phyloP scores from a whole-genome alignment of 2,888 invertebrate species.

The Heliconius aoede region DNA sequence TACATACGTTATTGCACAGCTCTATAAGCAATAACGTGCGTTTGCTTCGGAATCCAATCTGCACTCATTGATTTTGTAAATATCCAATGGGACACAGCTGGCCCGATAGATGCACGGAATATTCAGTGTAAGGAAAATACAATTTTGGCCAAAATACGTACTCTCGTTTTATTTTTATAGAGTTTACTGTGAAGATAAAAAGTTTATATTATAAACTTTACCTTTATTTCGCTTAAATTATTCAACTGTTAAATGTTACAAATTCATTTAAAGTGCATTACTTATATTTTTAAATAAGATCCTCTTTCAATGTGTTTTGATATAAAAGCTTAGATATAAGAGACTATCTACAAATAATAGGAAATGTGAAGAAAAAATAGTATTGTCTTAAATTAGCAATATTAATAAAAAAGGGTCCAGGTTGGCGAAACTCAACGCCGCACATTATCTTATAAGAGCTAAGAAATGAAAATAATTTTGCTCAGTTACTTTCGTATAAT shows the following conservation, averaged over 20 bases:
- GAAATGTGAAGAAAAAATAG: background rate
- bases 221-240: background rate
- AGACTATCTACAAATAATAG: too few species aligned
- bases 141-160: conserved; percentile 56
- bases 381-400: too few species aligned
- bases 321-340: too few species aligned
- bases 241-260: background rate
- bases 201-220: background rate
- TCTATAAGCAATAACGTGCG: conserved; percentile 34
- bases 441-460: background rate
- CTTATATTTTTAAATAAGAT: background rate
- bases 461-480: background rate
- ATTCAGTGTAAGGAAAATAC: conserved; percentile 49
- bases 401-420: too few species aligned
- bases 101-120: conserved; percentile 47
- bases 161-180: conserved; percentile 52
- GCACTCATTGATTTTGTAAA: conserved; percentile 50
- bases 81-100: conserved; percentile 48
- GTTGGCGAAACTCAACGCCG: too few species aligned
- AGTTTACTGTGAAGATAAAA: conserved; percentile 26
- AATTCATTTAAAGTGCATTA: background rate
- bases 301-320: background rate
- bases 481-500: background rate
- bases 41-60: conserved; percentile 41
- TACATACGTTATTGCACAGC: conserved; percentile 24